phyloP scores from a whole-genome alignment of 2,888 invertebrate genomes.

The Phortica okadai region DNA sequence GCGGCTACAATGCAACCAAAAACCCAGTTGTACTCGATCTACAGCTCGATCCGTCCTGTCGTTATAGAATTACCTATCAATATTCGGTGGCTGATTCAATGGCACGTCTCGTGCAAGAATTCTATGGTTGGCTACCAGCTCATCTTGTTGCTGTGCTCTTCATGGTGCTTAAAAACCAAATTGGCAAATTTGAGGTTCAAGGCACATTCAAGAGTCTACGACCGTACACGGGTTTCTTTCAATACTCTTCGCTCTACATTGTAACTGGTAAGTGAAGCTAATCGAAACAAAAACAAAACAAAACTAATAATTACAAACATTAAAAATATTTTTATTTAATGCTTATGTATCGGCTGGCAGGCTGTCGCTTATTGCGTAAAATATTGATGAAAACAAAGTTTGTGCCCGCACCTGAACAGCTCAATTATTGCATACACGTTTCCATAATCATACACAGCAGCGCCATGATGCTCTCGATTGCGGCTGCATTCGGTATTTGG shows the following conservation, averaged over 20 bases:
- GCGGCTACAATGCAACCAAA: constrained; percentile 73
- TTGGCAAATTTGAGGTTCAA: constrained; percentile 73
- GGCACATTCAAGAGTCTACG: constrained; percentile 76
- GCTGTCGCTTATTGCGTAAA: constrained; percentile 65
- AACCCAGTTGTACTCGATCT: constrained; percentile 79
- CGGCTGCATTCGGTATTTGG: constrained; percentile 58
- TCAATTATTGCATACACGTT: constrained; percentile 61
- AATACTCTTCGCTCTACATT: constrained; percentile 77
- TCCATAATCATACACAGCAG: constrained; percentile 64
- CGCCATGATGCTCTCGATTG: constrained; percentile 63
- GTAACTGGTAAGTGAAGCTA: constrained; percentile 66
- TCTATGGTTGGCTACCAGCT: constrained; percentile 81
- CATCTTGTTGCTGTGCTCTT: constrained; percentile 82
- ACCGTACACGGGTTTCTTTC: constrained; percentile 80
- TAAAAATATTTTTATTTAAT: neutral
- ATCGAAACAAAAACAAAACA: neutral
- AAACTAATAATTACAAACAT: neutral
- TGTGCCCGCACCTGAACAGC: constrained; percentile 53
- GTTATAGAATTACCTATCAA: constrained; percentile 79
- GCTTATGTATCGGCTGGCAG: constrained; percentile 39
- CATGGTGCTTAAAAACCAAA: constrained; percentile 79
- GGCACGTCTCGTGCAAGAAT: constrained; percentile 82
- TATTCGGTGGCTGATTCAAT: constrained; percentile 80
- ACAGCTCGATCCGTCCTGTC: constrained; percentile 84
- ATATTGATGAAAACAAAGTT: constrained; percentile 52